These are phyloP conservation scores for Opisthograptis luteolata DNA, from an alignment of 2,888 invertebrate genomes.

Conservation along the genomic window DNA sequence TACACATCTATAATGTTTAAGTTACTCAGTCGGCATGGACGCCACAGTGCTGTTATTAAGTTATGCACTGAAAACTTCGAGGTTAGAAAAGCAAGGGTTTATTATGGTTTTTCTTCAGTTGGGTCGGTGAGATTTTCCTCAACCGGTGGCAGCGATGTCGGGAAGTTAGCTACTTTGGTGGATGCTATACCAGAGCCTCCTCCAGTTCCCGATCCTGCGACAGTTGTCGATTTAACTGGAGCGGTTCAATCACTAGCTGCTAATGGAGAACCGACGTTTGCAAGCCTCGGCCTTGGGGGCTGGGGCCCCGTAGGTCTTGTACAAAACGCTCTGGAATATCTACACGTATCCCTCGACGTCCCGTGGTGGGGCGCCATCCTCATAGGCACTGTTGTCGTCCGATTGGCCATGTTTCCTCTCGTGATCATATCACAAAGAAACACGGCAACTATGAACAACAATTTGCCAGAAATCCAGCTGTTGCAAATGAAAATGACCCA, in stretches of 20 bases:
- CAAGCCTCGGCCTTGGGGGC: slow-evolving; percentile 92
- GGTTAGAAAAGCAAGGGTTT: slow-evolving; percentile 77
- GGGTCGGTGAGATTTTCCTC: slow-evolving; percentile 69
- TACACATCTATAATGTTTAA: slow-evolving; percentile 65
- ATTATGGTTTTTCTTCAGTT: slow-evolving; percentile 72
- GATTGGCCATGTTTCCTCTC: slow-evolving; percentile 92
- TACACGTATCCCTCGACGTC: slow-evolving; percentile 91
- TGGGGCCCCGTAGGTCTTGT: slow-evolving; percentile 93
- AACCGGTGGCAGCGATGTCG: slow-evolving; percentile 53
- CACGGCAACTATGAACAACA: slow-evolving; percentile 91
- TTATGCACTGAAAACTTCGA: slow-evolving; percentile 69
- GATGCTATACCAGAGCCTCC: slow-evolving; percentile 78
- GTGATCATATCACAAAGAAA: slow-evolving; percentile 93
- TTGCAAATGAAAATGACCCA: slow-evolving; percentile 94
- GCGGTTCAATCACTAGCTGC: slow-evolving; percentile 70
- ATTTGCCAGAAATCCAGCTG: slow-evolving; percentile 93
- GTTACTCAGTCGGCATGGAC: slow-evolving; percentile 68
- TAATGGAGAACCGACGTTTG: slow-evolving; percentile 90
- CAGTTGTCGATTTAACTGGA: slow-evolving; percentile 59
- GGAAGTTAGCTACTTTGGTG: slow-evolving; percentile 53
- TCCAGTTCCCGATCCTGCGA: slow-evolving; percentile 69
- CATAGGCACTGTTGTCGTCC: slow-evolving; percentile 90
- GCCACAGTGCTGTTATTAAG: slow-evolving; percentile 68
- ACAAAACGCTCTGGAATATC: slow-evolving; percentile 91
- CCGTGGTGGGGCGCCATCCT: slow-evolving; percentile 98